Evolutionary conservation across 2,797 vertebrate genomes (phyloP), one percentile per base, ranked within the genome.

Genomic region (Acestrorhynchus altus): DNA sequence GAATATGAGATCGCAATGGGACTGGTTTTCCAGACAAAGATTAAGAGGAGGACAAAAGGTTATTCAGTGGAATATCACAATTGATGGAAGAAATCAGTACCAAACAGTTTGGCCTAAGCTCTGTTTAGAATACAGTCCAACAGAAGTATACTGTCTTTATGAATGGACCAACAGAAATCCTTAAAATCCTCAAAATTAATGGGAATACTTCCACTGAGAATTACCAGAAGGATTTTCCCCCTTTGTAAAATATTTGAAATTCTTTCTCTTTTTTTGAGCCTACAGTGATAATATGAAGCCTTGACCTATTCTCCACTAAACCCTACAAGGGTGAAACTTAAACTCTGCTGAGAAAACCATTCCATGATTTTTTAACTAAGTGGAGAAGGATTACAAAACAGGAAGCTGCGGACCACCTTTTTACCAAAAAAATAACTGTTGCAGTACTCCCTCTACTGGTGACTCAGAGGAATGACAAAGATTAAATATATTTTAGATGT

Each of bases 371-470:
- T 63, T 40, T 44, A 31, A 42, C 61, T 39, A 44, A 10, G 40
- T 18, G 8, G 20, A 1, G 8, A 12, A 63, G n/a, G 63, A 51
- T 4, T 1, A 47, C 22, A 56, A 15, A 26, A 74, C 24, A 22
- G 16, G 18, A 22, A 24, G 4, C 13, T 47, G 42, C 26, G 13
- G 42, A 46, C 63, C 64, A 66, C 22, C 22, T 22, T 6, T n/a
- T 66, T 9, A 28, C 49, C 26, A 61, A 71, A 61, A 22, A 31
- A n/a, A 35, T n/a, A 35, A 42, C 74, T 26, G 28, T 31, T 28
- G n/a, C 54, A 44, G 69, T 22, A 46, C 61, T n/a, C 81, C 77
- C 75, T 65, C 81, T 81, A 52, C 61, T 73, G 81, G 77, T 54
- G 64, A 72, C 47, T 12, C 40, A 26, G 2, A 42, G 10, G 16